Base-by-base conservation (phyloP, 2,113 vertebrate species). In the Nettapus auritus region DNA sequence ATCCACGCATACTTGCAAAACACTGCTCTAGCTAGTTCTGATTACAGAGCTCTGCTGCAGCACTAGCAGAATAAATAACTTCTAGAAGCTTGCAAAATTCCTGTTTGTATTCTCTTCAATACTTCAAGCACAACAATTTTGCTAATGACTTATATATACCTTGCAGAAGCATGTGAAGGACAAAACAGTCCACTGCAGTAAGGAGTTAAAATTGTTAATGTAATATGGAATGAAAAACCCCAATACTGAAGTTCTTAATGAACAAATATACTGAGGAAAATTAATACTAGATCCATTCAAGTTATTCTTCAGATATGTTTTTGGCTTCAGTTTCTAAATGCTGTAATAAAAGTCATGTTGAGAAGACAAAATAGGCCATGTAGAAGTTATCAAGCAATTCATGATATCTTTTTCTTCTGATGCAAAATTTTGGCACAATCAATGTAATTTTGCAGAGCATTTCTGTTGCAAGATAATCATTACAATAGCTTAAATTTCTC, bases 141-240 rank as follows among this genome's bases (percentile, higher is more conserved):
- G 28, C 31, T 74, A 36, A 26, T 2, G 1, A 57, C 26, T 53
- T 22, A 2, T 38, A 8, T 21, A 29, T 50, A 73, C 40, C 15
- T 42, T 2, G 0, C 21, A 68, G 19, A 60, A 75, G 9, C 23
- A 31, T 0, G 1, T 0, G 6, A 13, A 74, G 4, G 17, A 31
- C 13, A 52, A 62, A 90, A 38, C 20, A 71, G 11, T 56, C 21
- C 36, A 4, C 40, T 59, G 15, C 28, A 63, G 22, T 13, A 79
- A 22, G 11, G 13, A 90, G 44, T 63, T 74, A 53, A 86, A 89
- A 11, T n/a, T 84, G 90, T 62, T 38, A 62, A 2, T 25, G 3
- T 44, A 38, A 40, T 33, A 74, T 81, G 14, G 52, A 89, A 71
- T 13, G 38, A 75, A 86, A 75, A 66, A 66, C 17, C 1, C 20